Base-by-base conservation (phyloP, 1,140 invertebrate species). In the Chymomyza costata region DNA sequence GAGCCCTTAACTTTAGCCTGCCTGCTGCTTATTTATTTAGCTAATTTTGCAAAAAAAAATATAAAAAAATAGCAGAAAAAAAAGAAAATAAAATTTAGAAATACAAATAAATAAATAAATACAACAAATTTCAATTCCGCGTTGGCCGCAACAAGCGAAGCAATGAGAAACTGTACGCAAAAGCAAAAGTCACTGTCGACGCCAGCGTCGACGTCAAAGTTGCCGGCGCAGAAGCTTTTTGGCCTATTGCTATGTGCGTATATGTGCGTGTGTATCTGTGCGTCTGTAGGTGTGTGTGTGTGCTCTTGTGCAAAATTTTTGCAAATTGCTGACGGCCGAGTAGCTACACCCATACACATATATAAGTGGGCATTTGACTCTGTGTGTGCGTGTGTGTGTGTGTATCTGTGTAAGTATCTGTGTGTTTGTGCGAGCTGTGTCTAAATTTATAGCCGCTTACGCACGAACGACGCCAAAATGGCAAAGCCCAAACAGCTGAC, bases 21-120 rank as follows among this genome's bases (percentile, higher is more conserved):
- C n/a, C n/a, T 51, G 47, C 43, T 37, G 50, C 39, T 55, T n/a
- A n/a, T n/a, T n/a, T n/a, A n/a, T n/a, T n/a, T n/a, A n/a, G 60
- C 62, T 73, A 73, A 71, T 71, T 73, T 73, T 31, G 68, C 63
- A 55, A 73, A 71, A 53, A 51, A 43, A 52, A 40, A 58, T 43
- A 53, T 19, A 17, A 31, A 48, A 32, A 52, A 21, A 19, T 25
- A 48, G 30, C 38, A 64, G 10, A 35, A 51, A 30, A 46, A 17
- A 14, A 21, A 30, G 8, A 17, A 49, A 54, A 34, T 48, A 53
- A 39, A 37, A 34, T n/a, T n/a, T n/a, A n/a, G n/a, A n/a, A n/a
- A n/a, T n/a, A n/a, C n/a, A n/a, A n/a, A n/a, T n/a, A 48, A 43
- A 39, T 34, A 53, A 53, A 41, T 32, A 53, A 40, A 37, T 28